Evolutionary conservation across 2,797 vertebrate species (phyloP).

Genomic region (Novumbra hubbsi): DNA sequence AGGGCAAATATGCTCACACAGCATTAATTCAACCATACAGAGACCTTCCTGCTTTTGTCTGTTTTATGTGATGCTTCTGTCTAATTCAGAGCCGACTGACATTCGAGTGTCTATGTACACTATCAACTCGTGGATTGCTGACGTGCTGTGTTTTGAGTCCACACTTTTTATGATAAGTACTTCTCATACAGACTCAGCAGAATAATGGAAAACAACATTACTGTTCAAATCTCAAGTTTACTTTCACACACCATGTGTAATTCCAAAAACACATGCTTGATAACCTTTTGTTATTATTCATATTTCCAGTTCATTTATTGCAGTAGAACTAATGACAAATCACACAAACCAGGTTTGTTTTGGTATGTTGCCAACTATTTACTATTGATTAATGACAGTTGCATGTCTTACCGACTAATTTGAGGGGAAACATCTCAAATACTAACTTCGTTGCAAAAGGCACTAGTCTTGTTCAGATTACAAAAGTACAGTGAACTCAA

Average conservation of each 20-base stretch:
- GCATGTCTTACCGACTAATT: neutral
- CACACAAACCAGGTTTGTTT: neutral
- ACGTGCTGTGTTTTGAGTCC: slow-evolving; percentile 43
- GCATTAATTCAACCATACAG: neutral
- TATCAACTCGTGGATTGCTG: slow-evolving; percentile 54
- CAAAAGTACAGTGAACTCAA: too few species aligned
- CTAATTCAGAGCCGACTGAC: slow-evolving; percentile 23
- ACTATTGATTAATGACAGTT: neutral
- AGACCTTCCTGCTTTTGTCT: too few species aligned
- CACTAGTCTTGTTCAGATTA: too few species aligned
- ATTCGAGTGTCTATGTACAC: slow-evolving; percentile 43
- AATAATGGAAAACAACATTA: slow-evolving; percentile 26
- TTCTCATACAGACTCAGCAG: slow-evolving; percentile 9
- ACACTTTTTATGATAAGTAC: neutral
- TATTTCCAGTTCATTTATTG: neutral
- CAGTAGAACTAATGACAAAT: neutral
- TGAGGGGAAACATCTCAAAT: neutral
- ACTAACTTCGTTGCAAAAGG: neutral
- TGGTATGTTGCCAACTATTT: neutral
- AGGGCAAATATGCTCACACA: neutral
- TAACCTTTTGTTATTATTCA: neutral
- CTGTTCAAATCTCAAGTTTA: slow-evolving; percentile 45
- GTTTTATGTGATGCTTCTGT: neutral
- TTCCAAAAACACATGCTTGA: neutral
- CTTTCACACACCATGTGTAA: neutral